phyloP scores from a whole-genome alignment of 2,113 vertebrate genomes.

The Nothocercus julius region DNA sequence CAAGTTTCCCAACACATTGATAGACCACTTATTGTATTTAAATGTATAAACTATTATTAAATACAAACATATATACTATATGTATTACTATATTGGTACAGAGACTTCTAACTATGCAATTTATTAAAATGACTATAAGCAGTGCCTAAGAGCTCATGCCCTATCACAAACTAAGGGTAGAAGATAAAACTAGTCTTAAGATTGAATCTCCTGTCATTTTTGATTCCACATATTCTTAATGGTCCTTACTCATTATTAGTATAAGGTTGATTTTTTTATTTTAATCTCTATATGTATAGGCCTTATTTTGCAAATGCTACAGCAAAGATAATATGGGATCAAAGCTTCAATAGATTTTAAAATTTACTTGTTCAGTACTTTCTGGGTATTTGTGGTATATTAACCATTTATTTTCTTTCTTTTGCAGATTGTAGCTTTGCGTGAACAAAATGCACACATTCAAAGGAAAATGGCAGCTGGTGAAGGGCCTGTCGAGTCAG shows the following conservation, averaged over 20 bases:
- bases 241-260: not conserved
- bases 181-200: not conserved
- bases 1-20: not conserved
- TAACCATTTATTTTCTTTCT: slow-evolving; percentile 30
- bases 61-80: too few relatives aligned
- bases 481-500: slow-evolving; percentile 85
- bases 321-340: not conserved
- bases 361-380: not conserved
- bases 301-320: not conserved
- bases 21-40: not conserved
- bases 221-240: not conserved
- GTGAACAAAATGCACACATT: slow-evolving; percentile 97
- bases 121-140: not conserved
- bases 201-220: not conserved
- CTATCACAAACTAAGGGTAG: not conserved
- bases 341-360: not conserved
- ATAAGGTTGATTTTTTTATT: not conserved
- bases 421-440: slow-evolving; percentile 93
- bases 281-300: not conserved
- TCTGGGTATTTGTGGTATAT: not conserved
- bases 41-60: too few relatives aligned
- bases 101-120: not conserved
- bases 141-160: not conserved
- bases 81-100: not conserved
- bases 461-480: slow-evolving; percentile 95